Percentiles rank a stretch among this genome's conserved stretches.
Evolutionary conservation across 2,888 invertebrate genomes (phyloP).

Genomic region (Morpho deidamia): DNA sequence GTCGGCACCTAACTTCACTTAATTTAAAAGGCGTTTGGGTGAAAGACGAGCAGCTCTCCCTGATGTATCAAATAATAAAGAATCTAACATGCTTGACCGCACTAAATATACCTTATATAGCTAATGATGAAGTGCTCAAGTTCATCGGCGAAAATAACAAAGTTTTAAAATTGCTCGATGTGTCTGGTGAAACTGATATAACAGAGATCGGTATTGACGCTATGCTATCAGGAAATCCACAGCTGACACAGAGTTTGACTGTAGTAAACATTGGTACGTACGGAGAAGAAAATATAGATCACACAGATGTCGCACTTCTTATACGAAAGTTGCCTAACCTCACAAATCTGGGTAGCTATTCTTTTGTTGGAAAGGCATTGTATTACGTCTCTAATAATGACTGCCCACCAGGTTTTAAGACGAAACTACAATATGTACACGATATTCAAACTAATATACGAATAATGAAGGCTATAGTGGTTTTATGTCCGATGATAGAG

Average conservation of each 20-base stretch:
- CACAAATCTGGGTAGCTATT: conserved; percentile 81
- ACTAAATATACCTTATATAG: conserved; percentile 83
- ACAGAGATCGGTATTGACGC: conserved; percentile 81
- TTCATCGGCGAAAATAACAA: conserved; percentile 76
- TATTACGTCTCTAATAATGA: conserved; percentile 75
- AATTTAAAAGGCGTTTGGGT: conserved; percentile 87
- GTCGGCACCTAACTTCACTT: conserved; percentile 79
- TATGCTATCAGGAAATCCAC: conserved; percentile 73
- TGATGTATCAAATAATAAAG: conserved; percentile 79
- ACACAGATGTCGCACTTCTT: conserved; percentile 80
- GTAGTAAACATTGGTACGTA: conserved; percentile 84
- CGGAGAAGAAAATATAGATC: conserved; percentile 83
- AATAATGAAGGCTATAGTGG: conserved; percentile 78
- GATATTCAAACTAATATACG: conserved; percentile 80
- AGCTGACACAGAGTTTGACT: conserved; percentile 73
- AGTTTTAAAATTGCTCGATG: conserved; percentile 79
- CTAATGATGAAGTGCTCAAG: conserved; percentile 82
- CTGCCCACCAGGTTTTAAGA: conserved; percentile 72
- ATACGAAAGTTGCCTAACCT: conserved; percentile 81
- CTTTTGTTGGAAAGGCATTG: conserved; percentile 82
- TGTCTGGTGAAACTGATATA: conserved; percentile 84
- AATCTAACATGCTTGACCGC: conserved; percentile 79
- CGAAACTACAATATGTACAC: conserved; percentile 83
- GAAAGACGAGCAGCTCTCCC: conserved; percentile 81
- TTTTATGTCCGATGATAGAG: conserved; percentile 80